Percentiles rank a stretch among this genome's conserved stretches.
Conservation (phyloP, 2,113 vertebrate species). For the Puffinus mauretanicus region DNA sequence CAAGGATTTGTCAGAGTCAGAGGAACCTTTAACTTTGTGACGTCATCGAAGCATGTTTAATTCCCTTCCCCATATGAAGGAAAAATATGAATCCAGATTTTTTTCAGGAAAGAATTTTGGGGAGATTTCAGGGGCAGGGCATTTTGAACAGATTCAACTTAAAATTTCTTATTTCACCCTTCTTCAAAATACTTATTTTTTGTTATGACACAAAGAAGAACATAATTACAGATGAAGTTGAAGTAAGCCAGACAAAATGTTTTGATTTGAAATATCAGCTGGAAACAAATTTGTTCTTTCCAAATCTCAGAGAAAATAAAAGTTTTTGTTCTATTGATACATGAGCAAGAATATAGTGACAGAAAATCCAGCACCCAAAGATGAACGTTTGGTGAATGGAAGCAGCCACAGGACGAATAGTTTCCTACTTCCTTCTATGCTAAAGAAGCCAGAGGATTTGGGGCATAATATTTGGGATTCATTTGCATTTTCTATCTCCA, state of each 20-base stretch:
- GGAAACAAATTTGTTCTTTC: not conserved
- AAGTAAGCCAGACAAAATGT: not conserved
- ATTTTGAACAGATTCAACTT: not conserved
- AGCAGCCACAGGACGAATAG: not conserved
- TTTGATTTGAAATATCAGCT: not conserved
- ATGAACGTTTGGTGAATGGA: not conserved
- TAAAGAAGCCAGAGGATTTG: slow-evolving; percentile 27
- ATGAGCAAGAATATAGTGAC: not conserved
- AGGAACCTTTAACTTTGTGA: not conserved
- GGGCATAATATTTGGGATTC: not conserved
- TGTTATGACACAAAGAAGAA: not conserved
- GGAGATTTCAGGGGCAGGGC: not conserved
- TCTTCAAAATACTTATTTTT: not conserved
- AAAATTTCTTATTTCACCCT: not conserved
- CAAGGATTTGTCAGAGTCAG: not conserved
- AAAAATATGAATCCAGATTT: not conserved
- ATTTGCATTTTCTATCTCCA: slow-evolving; percentile 31
- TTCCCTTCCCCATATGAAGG: not conserved
- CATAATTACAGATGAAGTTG: not conserved
- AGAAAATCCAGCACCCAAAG: not conserved
- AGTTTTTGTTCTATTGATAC: not conserved
- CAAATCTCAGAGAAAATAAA: not conserved
- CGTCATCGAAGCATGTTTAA: not conserved
- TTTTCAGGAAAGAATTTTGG: not conserved
- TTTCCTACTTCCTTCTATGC: not conserved